Conservation (phyloP, 2,797 vertebrate species). For the Ficedula albicollis region DNA sequence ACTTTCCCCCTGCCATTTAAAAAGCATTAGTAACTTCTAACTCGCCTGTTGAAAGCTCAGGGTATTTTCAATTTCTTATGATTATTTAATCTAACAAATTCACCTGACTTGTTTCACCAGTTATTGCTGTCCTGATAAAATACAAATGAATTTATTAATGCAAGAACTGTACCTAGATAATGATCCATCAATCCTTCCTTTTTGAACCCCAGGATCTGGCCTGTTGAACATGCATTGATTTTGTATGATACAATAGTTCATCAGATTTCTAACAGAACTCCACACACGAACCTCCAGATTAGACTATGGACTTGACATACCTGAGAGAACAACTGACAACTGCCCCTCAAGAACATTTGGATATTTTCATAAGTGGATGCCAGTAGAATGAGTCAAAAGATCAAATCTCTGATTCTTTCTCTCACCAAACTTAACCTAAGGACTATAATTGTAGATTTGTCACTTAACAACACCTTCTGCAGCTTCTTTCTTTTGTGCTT, state of each 20-base stretch:
- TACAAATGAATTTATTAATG: neutral
- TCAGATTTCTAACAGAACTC: neutral
- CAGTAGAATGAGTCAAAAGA: conserved; percentile 61
- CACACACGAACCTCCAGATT: conserved; percentile 11
- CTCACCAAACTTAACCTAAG: neutral
- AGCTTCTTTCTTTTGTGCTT: neutral
- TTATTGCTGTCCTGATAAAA: neutral
- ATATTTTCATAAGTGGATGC: conserved; percentile 60
- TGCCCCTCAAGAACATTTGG: neutral
- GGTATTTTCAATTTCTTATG: neutral
- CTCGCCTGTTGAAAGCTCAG: neutral
- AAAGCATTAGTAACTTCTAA: neutral
- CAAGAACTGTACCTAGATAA: neutral
- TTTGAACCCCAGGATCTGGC: neutral
- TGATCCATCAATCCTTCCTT: neutral
- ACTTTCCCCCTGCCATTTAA: neutral
- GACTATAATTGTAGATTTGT: neutral
- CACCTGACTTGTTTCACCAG: neutral
- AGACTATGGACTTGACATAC: neutral
- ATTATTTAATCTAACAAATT: neutral
- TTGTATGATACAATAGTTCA: neutral
- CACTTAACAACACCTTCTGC: neutral
- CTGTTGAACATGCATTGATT: neutral
- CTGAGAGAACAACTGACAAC: conserved; percentile 28
- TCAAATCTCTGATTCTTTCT: conserved; percentile 35